phyloP scores from a whole-genome alignment of 2,797 vertebrate species.

The Phoebastria nigripes region DNA sequence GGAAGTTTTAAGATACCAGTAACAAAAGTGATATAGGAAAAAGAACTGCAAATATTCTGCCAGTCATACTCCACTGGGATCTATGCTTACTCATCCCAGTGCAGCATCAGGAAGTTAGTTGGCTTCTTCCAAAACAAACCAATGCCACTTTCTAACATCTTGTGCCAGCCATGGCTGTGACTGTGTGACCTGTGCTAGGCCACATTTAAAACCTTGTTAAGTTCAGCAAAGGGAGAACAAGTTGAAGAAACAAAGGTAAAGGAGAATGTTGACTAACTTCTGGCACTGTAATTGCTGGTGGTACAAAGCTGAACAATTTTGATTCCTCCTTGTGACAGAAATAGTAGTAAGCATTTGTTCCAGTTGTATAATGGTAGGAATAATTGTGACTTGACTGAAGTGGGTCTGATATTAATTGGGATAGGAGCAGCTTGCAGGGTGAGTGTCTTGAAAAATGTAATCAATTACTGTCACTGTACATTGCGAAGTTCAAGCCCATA shows the following conservation, averaged over 20 bases:
- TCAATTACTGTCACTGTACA: slow-evolving; percentile 23
- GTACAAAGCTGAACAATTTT: background rate
- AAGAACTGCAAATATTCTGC: background rate
- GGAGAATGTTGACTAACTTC: background rate
- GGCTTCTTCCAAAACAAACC: background rate
- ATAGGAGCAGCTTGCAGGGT: background rate
- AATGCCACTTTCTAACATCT: background rate
- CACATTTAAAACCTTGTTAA: background rate
- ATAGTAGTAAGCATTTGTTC: background rate
- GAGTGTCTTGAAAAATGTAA: slow-evolving; percentile 20
- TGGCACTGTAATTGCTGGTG: background rate
- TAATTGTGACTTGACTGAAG: slow-evolving; percentile 9
- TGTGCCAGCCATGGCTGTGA: background rate
- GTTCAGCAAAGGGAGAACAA: background rate
- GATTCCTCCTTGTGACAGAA: background rate
- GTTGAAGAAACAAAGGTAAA: background rate
- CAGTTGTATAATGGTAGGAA: background rate
- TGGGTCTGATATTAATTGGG: slow-evolving; percentile 24
- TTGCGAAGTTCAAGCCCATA: background rate
- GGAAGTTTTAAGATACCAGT: background rate
- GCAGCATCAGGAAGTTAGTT: background rate
- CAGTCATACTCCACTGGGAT: background rate
- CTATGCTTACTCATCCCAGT: background rate
- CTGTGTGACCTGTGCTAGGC: background rate
- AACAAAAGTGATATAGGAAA: background rate